Base-by-base conservation (phyloP, 2,113 vertebrate genomes). In the Petroica traversi region DNA sequence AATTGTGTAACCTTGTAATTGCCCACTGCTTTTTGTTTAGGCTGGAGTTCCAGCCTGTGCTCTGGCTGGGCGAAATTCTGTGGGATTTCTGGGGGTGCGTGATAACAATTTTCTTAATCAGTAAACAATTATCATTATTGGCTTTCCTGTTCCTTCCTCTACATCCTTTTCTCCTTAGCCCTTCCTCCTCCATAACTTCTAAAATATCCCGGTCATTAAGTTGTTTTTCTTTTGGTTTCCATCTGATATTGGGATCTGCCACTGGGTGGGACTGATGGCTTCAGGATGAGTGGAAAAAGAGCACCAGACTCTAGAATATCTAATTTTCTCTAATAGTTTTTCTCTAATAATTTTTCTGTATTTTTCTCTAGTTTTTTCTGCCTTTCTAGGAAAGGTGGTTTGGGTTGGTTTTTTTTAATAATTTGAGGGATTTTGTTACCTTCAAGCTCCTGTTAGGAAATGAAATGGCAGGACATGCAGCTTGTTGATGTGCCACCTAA, bases 31-130 rank as follows among this genome's bases (percentile, higher is more conserved):
- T 74, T 89, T 57, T 91, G 31, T 76, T 76, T 11, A 19, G 51
- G 43, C 88, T 81, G 46, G 19, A 62, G 19, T 52, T 66, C 6
- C 25, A 75, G 48, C 51, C 31, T 72, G 25, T 38, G 79, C 7
- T 79, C 62, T 68, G 26, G 19, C 38, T 51, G 41, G 12, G 52
- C 41, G 59, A 62, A 73, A 58, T 78, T 77, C 45, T 40, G 20
- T 14, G 14, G 3, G 2, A 4, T 2, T 77, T 48, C 36, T 19
- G 16, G 14, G 4, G 2, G 5, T 2, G 16, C 23, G 8, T 12
- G 26, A 24, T 75, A 82, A 76, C 46, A 95, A 49, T 55, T 79
- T 94, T 87, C 48, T 82, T 75, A 64, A 85, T 67, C 4, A 0
- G 62, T 29, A 57, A n/a, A n/a, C 73, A 75, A 45, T 87, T 64